Evolutionary conservation across 2,113 vertebrate species (phyloP).

Genomic region (Caloenas nicobarica): DNA sequence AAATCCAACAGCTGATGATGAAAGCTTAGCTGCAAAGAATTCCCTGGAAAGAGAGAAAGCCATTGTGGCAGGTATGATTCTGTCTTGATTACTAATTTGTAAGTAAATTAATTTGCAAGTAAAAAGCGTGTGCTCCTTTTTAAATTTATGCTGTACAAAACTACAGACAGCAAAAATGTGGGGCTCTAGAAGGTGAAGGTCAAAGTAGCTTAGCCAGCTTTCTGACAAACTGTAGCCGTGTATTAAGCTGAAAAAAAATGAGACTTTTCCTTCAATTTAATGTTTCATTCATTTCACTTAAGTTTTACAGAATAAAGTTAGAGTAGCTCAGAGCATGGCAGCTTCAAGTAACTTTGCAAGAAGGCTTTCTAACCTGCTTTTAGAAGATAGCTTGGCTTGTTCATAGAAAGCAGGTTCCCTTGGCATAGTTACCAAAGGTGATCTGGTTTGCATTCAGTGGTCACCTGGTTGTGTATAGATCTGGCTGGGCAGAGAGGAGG

Average conservation of each 20-base stretch:
- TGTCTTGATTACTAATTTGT: not conserved
- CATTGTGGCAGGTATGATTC: constrained; percentile 64
- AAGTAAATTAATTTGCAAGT: not conserved
- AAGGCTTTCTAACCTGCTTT: not conserved
- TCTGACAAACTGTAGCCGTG: not conserved
- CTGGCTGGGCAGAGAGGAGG: not conserved
- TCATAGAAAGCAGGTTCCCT: not conserved
- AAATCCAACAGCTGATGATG: constrained; percentile 7
- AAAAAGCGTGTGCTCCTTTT: not conserved
- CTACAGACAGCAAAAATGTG: not conserved
- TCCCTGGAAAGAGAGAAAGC: constrained; percentile 31
- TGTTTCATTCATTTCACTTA: not conserved
- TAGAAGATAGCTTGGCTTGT: not conserved
- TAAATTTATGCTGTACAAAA: not conserved
- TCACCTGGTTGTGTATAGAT: not conserved
- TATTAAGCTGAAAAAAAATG: not conserved
- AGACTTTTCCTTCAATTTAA: not conserved
- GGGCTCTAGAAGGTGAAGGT: not conserved
- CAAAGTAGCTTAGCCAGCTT: not conserved
- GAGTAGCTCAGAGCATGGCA: not conserved
- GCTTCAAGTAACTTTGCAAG: not conserved
- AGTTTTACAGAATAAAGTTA: not conserved
- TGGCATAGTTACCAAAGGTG: not conserved
- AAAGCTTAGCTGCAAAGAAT: not conserved
- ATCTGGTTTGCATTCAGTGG: not conserved